A percentile compares a stretch with the other conserved stretches of the same genome.
phyloP scores from a whole-genome alignment of 1,140 invertebrate genomes.

The Cotesia typhae region DNA sequence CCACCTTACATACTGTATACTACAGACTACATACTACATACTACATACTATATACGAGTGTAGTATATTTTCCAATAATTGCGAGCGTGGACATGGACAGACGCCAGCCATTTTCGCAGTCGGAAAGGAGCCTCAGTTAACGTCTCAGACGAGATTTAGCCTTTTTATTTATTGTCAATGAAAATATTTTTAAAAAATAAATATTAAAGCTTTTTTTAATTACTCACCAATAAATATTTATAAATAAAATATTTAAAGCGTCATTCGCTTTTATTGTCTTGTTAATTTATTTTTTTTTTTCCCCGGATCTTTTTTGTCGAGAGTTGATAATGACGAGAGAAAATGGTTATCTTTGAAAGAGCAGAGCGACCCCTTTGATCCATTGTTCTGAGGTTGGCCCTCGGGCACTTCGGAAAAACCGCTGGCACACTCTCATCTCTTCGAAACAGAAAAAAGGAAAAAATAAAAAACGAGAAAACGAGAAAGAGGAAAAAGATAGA shows the following conservation, averaged over 20 bases:
- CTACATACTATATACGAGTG: too few relatives aligned
- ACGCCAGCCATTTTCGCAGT: slow-evolving; percentile 25
- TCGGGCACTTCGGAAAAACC: slow-evolving; percentile 33
- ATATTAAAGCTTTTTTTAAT: too few relatives aligned
- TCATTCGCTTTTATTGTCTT: slow-evolving; percentile 9
- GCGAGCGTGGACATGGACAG: slow-evolving; percentile 30
- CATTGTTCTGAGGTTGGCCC: slow-evolving; percentile 31
- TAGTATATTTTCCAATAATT: slow-evolving; percentile 29
- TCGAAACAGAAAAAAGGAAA: neutral
- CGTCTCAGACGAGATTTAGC: too few relatives aligned
- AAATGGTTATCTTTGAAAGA: slow-evolving; percentile 34
- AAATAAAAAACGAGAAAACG: too few relatives aligned
- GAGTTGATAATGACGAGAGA: slow-evolving; percentile 37
- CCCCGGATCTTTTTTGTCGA: neutral
- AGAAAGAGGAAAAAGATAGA: too few relatives aligned
- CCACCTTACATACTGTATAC: neutral
- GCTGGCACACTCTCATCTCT: neutral
- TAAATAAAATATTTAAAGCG: too few relatives aligned
- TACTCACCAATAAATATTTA: too few relatives aligned
- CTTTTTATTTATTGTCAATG: neutral
- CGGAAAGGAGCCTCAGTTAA: neutral
- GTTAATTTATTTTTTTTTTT: neutral
- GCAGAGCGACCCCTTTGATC: slow-evolving; percentile 33
- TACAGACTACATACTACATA: too few relatives aligned
- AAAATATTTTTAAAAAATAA: too few relatives aligned